phyloP scores from a whole-genome alignment of 2,888 invertebrate species.

The Xanthorhoe spadicearia region DNA sequence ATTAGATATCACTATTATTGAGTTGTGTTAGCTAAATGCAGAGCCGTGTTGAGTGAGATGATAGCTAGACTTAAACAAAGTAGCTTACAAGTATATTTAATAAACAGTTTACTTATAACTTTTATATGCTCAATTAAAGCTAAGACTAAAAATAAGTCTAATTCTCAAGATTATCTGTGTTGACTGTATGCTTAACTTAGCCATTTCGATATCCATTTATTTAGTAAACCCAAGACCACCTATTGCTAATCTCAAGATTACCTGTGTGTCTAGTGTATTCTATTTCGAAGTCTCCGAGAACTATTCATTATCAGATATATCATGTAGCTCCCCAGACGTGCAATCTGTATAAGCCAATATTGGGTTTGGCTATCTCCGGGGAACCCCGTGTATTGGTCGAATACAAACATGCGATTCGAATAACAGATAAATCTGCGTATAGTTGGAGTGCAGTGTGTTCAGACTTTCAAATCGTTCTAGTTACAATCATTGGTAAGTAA shows the following conservation, averaged over 20 bases:
- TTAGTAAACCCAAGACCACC: too few species aligned
- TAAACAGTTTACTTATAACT: too few species aligned
- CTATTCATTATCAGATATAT: slow-evolving; percentile 18
- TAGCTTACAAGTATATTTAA: not conserved
- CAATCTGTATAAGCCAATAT: slow-evolving; percentile 33
- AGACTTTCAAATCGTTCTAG: not conserved
- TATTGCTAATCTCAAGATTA: not conserved
- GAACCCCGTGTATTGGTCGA: slow-evolving; percentile 16
- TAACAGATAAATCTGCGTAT: slow-evolving; percentile 8
- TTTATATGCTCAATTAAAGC: too few species aligned
- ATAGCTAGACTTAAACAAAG: not conserved
- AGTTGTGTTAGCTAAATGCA: not conserved
- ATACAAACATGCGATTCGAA: slow-evolving; percentile 14
- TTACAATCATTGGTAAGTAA: not conserved
- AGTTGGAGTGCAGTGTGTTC: not conserved
- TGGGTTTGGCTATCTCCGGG: slow-evolving; percentile 26
- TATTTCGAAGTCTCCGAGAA: not conserved
- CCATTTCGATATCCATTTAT: too few species aligned
- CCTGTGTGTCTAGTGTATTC: not conserved
- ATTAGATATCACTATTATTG: slow-evolving; percentile 8
- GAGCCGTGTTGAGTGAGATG: not conserved
- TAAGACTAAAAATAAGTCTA: too few species aligned
- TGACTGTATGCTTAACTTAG: too few species aligned
- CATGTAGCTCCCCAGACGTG: slow-evolving; percentile 26
- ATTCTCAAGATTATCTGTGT: not conserved